Percentiles rank a stretch among this genome's conserved stretches.
Conservation (phyloP, 1,140 invertebrate genomes). For the Eupristina koningsbergeri region DNA sequence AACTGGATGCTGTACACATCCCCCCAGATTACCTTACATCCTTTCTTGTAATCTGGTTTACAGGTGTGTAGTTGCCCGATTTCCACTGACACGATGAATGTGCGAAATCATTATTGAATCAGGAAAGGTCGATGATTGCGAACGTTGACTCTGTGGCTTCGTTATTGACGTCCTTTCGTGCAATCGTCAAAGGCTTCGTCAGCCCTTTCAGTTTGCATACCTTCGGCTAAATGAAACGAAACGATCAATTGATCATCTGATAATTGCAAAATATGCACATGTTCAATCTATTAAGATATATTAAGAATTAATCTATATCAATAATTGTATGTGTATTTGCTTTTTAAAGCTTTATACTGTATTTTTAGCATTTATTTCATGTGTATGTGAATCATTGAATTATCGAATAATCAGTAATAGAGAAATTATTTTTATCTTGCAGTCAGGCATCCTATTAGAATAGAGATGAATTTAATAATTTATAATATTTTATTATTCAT, state of each 20-base stretch:
- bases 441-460: too few species aligned
- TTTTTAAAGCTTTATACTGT: too few species aligned
- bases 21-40: neutral
- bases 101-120: conserved; percentile 16
- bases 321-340: too few species aligned
- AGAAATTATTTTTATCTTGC: too few species aligned
- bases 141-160: conserved; percentile 8
- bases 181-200: conserved; percentile 32
- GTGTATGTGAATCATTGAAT: too few species aligned
- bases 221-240: neutral
- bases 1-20: neutral
- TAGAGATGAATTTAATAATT: too few species aligned
- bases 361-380: too few species aligned
- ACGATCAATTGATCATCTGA: neutral
- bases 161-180: conserved; percentile 39
- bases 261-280: neutral
- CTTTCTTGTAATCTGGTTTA: neutral
- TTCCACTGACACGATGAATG: neutral
- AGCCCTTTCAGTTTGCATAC: neutral
- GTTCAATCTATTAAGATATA: too few species aligned
- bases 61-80: neutral
- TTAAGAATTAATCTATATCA: too few species aligned
- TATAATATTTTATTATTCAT: too few species aligned
- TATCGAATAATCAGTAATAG: too few species aligned
- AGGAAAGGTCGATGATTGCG: conserved; percentile 36